A percentile compares a stretch with the other conserved stretches of the same genome.
Conservation (phyloP, 2,113 vertebrate species). For the Boleophthalmus pectinirostris region DNA sequence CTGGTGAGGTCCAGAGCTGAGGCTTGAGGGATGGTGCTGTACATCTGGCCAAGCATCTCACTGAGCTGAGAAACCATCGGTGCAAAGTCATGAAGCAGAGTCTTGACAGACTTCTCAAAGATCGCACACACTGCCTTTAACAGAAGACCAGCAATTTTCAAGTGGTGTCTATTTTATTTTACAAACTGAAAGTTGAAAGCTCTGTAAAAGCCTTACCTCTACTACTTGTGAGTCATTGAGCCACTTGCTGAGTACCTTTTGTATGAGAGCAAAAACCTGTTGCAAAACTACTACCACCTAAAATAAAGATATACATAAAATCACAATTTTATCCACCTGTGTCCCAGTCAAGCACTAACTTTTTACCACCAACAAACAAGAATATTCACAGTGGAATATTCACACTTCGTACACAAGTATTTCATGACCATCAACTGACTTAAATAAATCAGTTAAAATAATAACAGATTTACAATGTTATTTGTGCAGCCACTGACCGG, state of each 20-base stretch:
- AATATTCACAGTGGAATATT: background rate
- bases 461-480: background rate
- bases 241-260: constrained; percentile 98
- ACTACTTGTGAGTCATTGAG: constrained; percentile 98
- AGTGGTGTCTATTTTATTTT: background rate
- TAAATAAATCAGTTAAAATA: no score
- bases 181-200: background rate
- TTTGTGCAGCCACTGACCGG: constrained; percentile 80
- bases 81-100: constrained; percentile 94
- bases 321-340: background rate
- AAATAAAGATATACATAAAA: constrained; percentile 1
- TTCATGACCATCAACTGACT: no score
- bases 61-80: constrained; percentile 98
- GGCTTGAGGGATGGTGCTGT: constrained; percentile 98
- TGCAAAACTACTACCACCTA: constrained; percentile 98
- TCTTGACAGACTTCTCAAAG: constrained; percentile 99
- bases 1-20: constrained; percentile 96
- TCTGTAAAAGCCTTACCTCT: constrained; percentile 82
- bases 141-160: constrained; percentile 1
- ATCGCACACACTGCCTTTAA: constrained; percentile 94
- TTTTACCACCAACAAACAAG: no score
- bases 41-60: constrained; percentile 99
- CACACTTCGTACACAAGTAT: background rate
- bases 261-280: constrained; percentile 98
- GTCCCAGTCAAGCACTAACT: background rate